Evolutionary conservation across 1,140 invertebrate genomes (phyloP), one percentile per base, ranked within the genome.

Genomic region (Drosophila nigrodunni): DNA sequence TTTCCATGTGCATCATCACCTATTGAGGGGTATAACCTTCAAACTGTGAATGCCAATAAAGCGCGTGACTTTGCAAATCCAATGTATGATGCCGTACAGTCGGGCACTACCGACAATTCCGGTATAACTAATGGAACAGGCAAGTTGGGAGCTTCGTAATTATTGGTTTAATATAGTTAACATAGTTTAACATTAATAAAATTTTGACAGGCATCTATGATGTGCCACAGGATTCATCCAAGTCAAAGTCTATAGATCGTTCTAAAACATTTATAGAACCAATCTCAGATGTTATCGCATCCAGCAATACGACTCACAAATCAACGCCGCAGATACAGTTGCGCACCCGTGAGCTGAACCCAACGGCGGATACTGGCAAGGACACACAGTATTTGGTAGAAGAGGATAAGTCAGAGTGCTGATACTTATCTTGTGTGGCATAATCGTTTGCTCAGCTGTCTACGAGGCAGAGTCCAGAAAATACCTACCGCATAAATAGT

Each of bases 1-100:
- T 95, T 95, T 77, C 91, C 93, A 0, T 92, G 90, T 2, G 91
- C 86, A 37, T 92, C 93, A 15, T 77, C 79, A 0, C 80, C 81
- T 44, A 91, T 92, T 11, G 92, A 92, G 47, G 92, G 92, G 59
- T 93, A 93, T 66, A 93, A 93, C 77, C 86, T 96, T 73, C 96
- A 97, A 83, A 95, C 95, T 34, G 96, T 96, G 44, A 97, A 97
- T 92, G 88, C 82, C 25, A 80, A 83, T 47, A 97, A 97, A 92
- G 96, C 95, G 57, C 94, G 97, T 58, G 97, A 99, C 93, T 98
- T 99, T 93, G 96, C 96, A 86, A 99, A 98, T 93, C 98, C 98
- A 8, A 98, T 99, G 97, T 99, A 98, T 92, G 98, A 99, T 87
- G 97, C 95, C 1, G 95, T 97, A 8, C 92, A 92, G 50, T 91